A percentile compares a stretch with the other conserved stretches of the same genome.
Evolutionary conservation across 2,113 vertebrate species (phyloP).

Genomic region (Azemiops feae): DNA sequence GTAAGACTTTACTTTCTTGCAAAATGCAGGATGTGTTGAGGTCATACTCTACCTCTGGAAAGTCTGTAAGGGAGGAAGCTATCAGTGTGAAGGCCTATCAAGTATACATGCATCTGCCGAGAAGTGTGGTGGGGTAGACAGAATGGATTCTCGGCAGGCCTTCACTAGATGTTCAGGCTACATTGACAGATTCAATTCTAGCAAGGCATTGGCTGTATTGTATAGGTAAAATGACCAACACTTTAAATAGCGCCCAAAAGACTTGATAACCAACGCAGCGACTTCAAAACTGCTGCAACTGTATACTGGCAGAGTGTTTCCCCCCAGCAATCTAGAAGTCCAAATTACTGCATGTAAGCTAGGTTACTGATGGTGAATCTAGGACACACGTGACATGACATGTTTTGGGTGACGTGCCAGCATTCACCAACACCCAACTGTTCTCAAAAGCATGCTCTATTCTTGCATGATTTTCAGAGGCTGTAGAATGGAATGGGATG

Average conservation of each 20-base stretch:
- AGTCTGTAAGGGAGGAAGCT: background rate
- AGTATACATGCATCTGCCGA: background rate
- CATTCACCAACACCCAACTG: no score
- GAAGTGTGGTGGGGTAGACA: background rate
- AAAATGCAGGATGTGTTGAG: background rate
- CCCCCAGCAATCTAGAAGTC: background rate
- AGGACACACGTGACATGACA: no score
- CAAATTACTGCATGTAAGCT: background rate
- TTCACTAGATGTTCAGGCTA: background rate
- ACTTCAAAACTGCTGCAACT: background rate
- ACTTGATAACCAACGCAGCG: background rate
- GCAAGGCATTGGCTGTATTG: background rate
- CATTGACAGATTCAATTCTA: background rate
- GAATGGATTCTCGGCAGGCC: background rate
- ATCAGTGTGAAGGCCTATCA: background rate
- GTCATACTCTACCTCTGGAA: background rate
- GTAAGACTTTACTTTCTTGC: background rate
- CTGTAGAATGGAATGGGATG: no score
- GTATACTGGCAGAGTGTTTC: background rate
- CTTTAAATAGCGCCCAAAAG: background rate
- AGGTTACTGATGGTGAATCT: no score
- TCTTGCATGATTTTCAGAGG: no score
- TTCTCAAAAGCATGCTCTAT: no score
- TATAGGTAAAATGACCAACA: background rate
- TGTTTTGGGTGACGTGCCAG: no score